Base-by-base conservation (phyloP, 2,888 invertebrate genomes). In the Drosophila nr. medialis region DNA sequence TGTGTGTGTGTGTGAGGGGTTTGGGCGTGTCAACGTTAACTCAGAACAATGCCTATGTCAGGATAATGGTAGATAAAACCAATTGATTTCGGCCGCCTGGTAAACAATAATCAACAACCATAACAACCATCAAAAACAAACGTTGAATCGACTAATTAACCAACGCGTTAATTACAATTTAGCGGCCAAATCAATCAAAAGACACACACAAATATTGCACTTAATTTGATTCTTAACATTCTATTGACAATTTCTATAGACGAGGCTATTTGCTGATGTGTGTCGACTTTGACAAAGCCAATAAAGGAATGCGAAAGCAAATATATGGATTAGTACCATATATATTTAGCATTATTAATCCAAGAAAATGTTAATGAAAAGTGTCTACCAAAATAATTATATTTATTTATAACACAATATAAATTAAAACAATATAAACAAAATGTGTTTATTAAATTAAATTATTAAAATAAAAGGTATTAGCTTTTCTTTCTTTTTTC, bases 61-160 rank as follows among this genome's bases (percentile, higher is more conserved):
- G 42, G 51, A 76, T 66, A 72, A 75, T 72, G 54, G 54, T 76
- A 64, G 61, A 72, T 50, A 58, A 34, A 60, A 38, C 42, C 53
- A 71, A 71, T 59, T 71, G 60, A 66, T 73, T 75, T 48, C 42
- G 53, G 48, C 40, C 36, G 38, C 13, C 13, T 24, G 27, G 63
- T 45, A 50, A 77, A 73, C 54, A 70, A 34, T 32, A 32, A 55
- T 29, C 21, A 65, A 36, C 30, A 64, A 15, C 21, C 38, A 50
- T 13, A 73, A 51, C n/a, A 63, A 38, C 29, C 58, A 64, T 45
- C 18, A 38, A 34, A 38, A 45, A 38, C 51, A 56, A 71, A 71
- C 40, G 11, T 54, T 60, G n/a, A 58, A 38, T 7, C 40, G 40
- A 27, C 53, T 76, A 67, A 78, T 76, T 74, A 63, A 63, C 42